Evolutionary conservation across 1,140 invertebrate species (phyloP), one percentile per base, ranked within the genome.

Genomic region (Amphibalanus amphitrite): DNA sequence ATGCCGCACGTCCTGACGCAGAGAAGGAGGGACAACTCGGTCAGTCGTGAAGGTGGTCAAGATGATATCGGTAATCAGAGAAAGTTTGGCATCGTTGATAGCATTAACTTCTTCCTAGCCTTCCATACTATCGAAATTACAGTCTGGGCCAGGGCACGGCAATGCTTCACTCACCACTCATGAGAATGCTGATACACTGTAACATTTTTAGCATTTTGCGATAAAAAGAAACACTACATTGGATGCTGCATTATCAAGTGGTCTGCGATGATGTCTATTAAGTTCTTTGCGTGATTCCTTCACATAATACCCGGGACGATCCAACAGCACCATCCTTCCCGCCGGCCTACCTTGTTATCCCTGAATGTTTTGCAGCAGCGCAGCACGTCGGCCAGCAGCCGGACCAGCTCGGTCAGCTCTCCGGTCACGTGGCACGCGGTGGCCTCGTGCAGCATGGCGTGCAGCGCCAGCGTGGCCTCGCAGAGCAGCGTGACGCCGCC

Each of bases 371-470:
- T 38, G 70, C 70, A 73, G 25, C 65, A 28, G 71, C 88, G 85
- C 25, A 90, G 84, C 4, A 91, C 79, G 73, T 89, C 87, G 3
- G 87, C 81, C 29, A 91, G 85, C 76, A 95, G 88, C 0, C 87
- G 85, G 69, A 95, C 82, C 17, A 95, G 83, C 72, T 94, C 91
- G 20, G 90, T 85, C 47, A 95, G 82, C 78, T 95, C 93, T 0
- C 86, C 87, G 8, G 88, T 87, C 25, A 93, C 86, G 79, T 92
- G 90, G 77, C 91, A 93, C 0, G 90, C 90, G 6, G 91, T 93
- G 25, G 92, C 92, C 80, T 96, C 93, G 76, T 95, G 92, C 78
- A 94, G 91, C 89, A 95, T 94, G 75, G 91, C 88, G 82, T 95
- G 92, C 71, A 95, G 81, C 74, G 91, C 93, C 80, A 91, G 89